Evolutionary conservation across 1,140 invertebrate genomes (phyloP).

Genomic region (Octopus bimaculoides): DNA sequence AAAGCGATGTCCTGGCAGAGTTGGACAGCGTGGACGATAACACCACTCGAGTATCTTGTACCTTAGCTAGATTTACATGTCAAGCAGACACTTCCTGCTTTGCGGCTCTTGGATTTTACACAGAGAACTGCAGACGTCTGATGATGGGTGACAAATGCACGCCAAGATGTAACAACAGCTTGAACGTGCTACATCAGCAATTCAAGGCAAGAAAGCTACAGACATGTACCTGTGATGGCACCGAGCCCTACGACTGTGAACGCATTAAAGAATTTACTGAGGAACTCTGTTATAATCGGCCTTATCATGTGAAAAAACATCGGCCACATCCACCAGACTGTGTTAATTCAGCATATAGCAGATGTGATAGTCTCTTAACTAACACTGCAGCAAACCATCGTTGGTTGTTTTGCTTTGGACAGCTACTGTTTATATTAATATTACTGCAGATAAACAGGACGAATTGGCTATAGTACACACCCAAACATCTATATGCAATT

Average conservation of each 20-base stretch:
- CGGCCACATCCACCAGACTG: background rate
- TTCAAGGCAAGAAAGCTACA: conserved; percentile 40
- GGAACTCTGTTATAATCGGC: conserved; percentile 30
- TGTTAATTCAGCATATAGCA: background rate
- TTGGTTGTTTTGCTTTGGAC: background rate
- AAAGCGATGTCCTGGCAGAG: conserved; percentile 31
- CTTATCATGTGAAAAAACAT: background rate
- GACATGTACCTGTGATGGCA: conserved; percentile 44
- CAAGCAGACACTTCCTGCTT: conserved; percentile 48
- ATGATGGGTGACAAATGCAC: conserved; percentile 34
- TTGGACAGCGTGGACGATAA: conserved; percentile 31
- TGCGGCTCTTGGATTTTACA: conserved; percentile 42
- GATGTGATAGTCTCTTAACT: background rate
- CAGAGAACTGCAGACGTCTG: conserved; percentile 32
- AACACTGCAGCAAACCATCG: background rate
- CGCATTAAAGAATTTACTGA: conserved; percentile 37
- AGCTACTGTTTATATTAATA: background rate
- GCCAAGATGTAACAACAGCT: conserved; percentile 42
- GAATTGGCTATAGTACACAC: background rate
- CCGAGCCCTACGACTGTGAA: conserved; percentile 39
- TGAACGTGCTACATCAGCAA: conserved; percentile 45
- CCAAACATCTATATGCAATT: background rate
- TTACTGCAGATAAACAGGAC: background rate
- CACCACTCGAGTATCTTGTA: conserved; percentile 32
- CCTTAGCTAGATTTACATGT: conserved; percentile 42